A percentile compares a stretch with the other conserved stretches of the same genome.
Evolutionary conservation across 2,888 invertebrate species (phyloP).

Genomic region (Marasmarcha lunaedactyla): DNA sequence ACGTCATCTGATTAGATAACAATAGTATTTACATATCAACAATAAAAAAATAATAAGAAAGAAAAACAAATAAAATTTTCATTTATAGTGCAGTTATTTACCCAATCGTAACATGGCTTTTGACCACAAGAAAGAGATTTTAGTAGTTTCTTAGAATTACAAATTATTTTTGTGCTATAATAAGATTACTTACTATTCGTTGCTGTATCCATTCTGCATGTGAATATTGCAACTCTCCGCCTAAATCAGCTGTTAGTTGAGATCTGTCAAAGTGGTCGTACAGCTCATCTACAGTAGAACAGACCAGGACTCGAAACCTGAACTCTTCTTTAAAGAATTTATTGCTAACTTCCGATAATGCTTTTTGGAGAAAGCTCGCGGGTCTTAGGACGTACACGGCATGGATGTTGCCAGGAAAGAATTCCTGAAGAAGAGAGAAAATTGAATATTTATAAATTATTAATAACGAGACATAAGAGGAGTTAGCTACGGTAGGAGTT

Average conservation of each 20-base stretch:
- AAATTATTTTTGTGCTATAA: no score
- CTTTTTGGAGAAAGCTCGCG: constrained; percentile 94
- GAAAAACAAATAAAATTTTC: no score
- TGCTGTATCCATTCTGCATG: constrained; percentile 98
- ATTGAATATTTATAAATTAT: no score
- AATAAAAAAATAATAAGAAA: no score
- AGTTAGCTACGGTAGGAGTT: no score
- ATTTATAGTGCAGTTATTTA: no score
- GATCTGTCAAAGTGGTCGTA: constrained; percentile 86
- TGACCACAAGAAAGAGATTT: no score
- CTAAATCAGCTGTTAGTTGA: constrained; percentile 90
- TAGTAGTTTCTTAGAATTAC: no score
- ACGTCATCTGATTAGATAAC: no score
- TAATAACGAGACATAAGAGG: no score
- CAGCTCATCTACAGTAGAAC: constrained; percentile 87
- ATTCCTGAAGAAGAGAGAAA: constrained; percentile 73
- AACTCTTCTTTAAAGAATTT: constrained; percentile 93
- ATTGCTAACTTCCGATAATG: constrained; percentile 94
- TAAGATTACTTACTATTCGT: constrained; percentile 90
- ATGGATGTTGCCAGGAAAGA: constrained; percentile 93
- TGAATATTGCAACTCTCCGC: constrained; percentile 89
- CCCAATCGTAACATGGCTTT: no score
- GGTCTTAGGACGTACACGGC: constrained; percentile 95
- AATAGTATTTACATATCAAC: no score
- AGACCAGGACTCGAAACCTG: constrained; percentile 89